Base-by-base conservation (phyloP, 2,113 vertebrate genomes). In the Malurus melanocephalus region DNA sequence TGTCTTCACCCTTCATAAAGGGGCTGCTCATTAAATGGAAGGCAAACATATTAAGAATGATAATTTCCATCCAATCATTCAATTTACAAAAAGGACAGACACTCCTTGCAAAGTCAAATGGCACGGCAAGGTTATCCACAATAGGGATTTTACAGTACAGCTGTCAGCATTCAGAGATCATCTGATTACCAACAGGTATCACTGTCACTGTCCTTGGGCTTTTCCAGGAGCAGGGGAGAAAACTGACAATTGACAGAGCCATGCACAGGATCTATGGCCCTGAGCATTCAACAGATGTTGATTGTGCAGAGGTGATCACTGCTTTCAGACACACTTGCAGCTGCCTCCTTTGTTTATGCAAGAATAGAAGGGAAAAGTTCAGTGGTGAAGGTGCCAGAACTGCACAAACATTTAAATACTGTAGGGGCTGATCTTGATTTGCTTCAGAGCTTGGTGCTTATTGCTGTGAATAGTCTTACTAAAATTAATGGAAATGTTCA, bases 11-110 rank as follows among this genome's bases (percentile, higher is more conserved):
- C 35, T 89, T 66, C 85, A 62, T 76, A 84, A 88, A 51, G 75
- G 71, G 10, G 68, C 65, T 90, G 45, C 67, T 93, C 81, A 95
- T 85, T 81, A 91, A 94, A 85, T 23, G 75, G 35, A 69, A 95
- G 46, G 80, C 73, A 94, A 95, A 85, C 35, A 81, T 42, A 91
- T 88, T 86, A 96, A 90, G 69, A 93, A 48, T 52, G 59, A 77
- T 60, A 86, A 87, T 92, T 95, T 86, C 45, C 46, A 89, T 72
- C 55, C 61, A 87, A 42, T 82, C 33, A 71, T 72, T 89, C 64
- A 61, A 64, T 78, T 94, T 90, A 94, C 65, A 55, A 55, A 90
- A 43, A 69, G 78, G 80, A 61, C 32, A 94, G 48, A 62, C 2
- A 0, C 42, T 87, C 64, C 82, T 65, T 51, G 32, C 75, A 84